Conservation (phyloP, 2,113 vertebrate species). For the Lophura nycthemera region DNA sequence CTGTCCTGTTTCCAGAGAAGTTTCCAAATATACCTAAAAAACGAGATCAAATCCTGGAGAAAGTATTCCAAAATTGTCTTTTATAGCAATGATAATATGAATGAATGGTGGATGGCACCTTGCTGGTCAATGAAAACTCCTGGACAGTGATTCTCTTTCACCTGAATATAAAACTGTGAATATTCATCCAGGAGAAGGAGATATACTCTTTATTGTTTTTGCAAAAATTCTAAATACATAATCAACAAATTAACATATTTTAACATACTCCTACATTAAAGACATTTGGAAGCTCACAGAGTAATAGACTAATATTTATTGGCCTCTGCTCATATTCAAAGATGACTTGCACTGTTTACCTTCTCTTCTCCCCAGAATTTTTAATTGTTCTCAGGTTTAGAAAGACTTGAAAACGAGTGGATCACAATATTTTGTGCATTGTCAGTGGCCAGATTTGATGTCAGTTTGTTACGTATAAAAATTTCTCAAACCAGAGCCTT, state of each 20-base stretch:
- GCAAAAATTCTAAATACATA: neutral
- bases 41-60: neutral
- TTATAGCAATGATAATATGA: neutral
- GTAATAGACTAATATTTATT: neutral
- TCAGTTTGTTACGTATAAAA: neutral
- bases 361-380: neutral
- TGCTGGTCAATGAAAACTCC: neutral
- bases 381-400: neutral
- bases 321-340: neutral
- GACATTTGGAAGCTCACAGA: neutral
- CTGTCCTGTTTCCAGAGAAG: neutral
- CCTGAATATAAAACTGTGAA: neutral
- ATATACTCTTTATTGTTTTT: neutral
- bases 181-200: neutral
- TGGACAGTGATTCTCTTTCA: neutral
- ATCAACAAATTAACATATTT: neutral
- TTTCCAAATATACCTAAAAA: neutral
- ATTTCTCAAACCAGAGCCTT: neutral
- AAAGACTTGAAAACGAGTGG: neutral
- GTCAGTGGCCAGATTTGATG: accelerated
- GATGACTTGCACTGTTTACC: neutral
- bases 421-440: neutral
- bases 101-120: neutral
- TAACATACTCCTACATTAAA: neutral
- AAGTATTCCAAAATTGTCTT: neutral